Conservation (phyloP, 1,140 invertebrate genomes). For the Platyscapa corneri region DNA sequence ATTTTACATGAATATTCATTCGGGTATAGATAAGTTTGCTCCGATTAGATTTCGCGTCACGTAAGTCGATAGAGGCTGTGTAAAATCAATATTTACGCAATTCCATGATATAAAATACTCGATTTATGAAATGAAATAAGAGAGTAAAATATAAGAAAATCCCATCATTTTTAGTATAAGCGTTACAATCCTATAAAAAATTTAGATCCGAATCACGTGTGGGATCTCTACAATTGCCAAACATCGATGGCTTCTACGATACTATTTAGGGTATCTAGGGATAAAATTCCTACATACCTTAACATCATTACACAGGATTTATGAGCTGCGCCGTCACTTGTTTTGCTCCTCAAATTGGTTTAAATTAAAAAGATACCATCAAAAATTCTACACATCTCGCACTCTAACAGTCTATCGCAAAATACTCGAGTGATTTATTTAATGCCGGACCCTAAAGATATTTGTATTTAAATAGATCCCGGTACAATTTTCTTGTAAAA, state of each 20-base stretch:
- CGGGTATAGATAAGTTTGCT: neutral
- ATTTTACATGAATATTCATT: neutral
- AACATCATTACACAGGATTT: neutral
- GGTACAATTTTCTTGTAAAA: neutral
- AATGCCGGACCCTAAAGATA: neutral
- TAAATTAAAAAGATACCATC: neutral
- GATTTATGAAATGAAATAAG: conserved; percentile 11
- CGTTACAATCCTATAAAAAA: conserved; percentile 18
- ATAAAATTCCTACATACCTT: neutral
- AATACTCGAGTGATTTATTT: neutral
- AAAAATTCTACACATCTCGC: neutral
- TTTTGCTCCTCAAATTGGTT: neutral
- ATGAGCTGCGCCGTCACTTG: neutral
- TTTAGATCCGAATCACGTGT: conserved; percentile 15
- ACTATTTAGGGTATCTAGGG: conserved; percentile 8
- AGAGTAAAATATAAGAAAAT: conserved; percentile 5
- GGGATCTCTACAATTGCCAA: neutral
- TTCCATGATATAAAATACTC: conserved; percentile 5
- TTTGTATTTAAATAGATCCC: neutral
- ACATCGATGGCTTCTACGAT: conserved; percentile 4
- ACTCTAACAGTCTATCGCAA: neutral
- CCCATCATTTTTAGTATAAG: neutral
- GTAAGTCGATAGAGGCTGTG: neutral
- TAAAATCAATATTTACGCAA: conserved; percentile 11
- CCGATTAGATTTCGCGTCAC: conserved; percentile 7